Base-by-base conservation (phyloP, 2,888 invertebrate species). In the Dasysyrphus tricinctus region DNA sequence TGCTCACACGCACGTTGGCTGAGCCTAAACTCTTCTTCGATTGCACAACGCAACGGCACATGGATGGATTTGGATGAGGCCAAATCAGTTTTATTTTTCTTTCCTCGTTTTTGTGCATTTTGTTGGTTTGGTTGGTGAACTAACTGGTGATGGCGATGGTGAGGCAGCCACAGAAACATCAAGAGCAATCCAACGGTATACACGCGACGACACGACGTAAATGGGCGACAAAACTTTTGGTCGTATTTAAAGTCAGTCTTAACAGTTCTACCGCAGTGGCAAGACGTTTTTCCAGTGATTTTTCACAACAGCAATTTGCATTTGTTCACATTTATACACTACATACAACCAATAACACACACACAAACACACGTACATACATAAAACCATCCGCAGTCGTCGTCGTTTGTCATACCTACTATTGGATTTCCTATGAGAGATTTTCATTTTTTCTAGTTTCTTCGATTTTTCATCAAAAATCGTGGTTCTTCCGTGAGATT, bases 261-360 rank as follows among this genome's bases (percentile, higher is more conserved):
- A 88, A 89, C 88, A 91, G 89, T 91, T 91, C 91, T 90, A 90
- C 90, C 90, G 90, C 88, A 89, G 89, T 89, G 91, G 88, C 85
- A 89, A 91, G 90, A 91, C 90, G 90, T 91, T 88, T 85, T 79
- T 76, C 77, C 70, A 82, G 80, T 75, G 57, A 78, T 78, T 78
- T 84, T 75, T 70, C 75, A 75, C 42, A 61, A 44, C 63, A 65
- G 34, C 67, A 73, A 76, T 67, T 72, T 73, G 59, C 78, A 77
- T 72, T 77, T 69, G 37, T 39, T 37, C 63, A 61, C 54, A 59
- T 37, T 49, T 34, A 47, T 61, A 19, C 6, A 44, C 3, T 32
- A 73, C 19, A n/a, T n/a, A 14, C 11, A 42, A 47, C 16, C 9
- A 51, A 37, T 47, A 39, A 32, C 67, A 54, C 54, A 54, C 16